Percentiles rank a stretch among this genome's conserved stretches.
phyloP scores from a whole-genome alignment of 1,140 invertebrate genomes.

The Asobara japonica region DNA sequence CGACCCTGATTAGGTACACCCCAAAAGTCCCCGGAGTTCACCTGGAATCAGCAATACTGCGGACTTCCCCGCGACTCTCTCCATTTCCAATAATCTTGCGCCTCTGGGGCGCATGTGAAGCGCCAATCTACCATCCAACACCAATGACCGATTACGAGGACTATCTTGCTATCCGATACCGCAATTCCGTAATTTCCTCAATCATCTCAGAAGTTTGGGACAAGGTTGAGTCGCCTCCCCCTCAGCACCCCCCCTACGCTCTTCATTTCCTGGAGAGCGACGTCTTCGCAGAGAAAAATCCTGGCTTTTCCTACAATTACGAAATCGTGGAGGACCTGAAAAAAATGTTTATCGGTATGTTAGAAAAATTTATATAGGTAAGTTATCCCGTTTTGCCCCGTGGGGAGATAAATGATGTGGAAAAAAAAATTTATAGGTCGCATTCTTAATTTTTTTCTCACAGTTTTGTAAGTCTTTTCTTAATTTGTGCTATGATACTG shows the following conservation, averaged over 20 bases:
- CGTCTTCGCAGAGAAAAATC: constrained; percentile 46
- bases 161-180: neutral
- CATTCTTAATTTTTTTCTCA: no score
- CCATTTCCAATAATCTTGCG: neutral
- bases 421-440: no score
- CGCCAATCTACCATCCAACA: neutral
- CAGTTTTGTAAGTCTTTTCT: no score
- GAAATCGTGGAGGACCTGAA: constrained; percentile 43
- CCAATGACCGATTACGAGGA: neutral
- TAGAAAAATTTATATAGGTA: no score
- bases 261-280: constrained; percentile 40
- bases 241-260: constrained; percentile 28
- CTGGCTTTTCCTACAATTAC: constrained; percentile 43
- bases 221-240: neutral
- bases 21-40: neutral
- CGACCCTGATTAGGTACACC: neutral
- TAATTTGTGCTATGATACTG: no score
- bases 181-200: neutral
- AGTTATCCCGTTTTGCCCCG: no score
- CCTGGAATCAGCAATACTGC: neutral
- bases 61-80: neutral
- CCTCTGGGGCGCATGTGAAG: neutral
- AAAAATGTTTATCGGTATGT: no score
- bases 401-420: no score
- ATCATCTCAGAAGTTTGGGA: constrained; percentile 16